Conservation (phyloP, 2,888 invertebrate species). For the Spisula subtruncata region DNA sequence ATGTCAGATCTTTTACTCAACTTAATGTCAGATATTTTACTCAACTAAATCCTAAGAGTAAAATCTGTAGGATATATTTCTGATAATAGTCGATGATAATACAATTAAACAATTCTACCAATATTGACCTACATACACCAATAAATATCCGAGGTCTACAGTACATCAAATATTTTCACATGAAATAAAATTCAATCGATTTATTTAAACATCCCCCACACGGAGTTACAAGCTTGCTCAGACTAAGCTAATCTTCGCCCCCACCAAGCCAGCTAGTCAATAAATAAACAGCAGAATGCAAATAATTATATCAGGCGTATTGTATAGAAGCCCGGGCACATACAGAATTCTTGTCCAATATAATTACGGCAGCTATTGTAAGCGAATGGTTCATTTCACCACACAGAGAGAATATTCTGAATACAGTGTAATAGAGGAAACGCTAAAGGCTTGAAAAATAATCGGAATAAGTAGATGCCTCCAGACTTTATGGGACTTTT, state of each 20-base stretch:
- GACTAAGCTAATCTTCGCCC: constrained; percentile 49
- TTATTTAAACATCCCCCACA: constrained; percentile 53
- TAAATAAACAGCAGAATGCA: constrained; percentile 60
- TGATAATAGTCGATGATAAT: neutral
- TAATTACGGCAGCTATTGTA: constrained; percentile 39
- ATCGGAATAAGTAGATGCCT: constrained; percentile 13
- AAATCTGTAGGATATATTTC: neutral
- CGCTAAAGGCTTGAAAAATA: neutral
- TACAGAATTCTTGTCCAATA: constrained; percentile 16
- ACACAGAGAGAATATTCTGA: constrained; percentile 35
- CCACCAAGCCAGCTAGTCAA: constrained; percentile 61
- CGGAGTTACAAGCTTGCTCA: constrained; percentile 40
- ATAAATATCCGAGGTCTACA: neutral
- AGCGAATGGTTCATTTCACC: constrained; percentile 33
- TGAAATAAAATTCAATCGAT: constrained; percentile 51
- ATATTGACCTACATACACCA: constrained; percentile 9
- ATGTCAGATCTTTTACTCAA: neutral
- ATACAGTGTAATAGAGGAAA: constrained; percentile 14
- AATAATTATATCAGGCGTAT: constrained; percentile 50
- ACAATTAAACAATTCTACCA: neutral
- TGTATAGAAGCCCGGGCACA: constrained; percentile 14
- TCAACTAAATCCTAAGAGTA: neutral
- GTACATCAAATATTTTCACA: constrained; percentile 52
- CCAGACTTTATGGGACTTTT: neutral
- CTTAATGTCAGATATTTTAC: neutral